Base-by-base conservation (phyloP, 2,888 invertebrate genomes). In the Galerucella pusilla region DNA sequence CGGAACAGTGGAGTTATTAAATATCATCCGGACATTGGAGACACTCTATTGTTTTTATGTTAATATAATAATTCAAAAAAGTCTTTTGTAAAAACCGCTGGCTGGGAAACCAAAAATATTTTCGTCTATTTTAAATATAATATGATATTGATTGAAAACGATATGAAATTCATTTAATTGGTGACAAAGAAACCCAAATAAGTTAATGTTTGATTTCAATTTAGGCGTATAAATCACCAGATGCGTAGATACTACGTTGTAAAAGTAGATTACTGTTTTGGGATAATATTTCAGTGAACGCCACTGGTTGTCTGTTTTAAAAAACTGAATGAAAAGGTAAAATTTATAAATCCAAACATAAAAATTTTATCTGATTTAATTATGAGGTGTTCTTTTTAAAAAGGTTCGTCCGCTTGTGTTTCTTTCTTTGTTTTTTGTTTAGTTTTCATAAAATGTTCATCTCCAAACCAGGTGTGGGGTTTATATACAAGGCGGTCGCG, bases 121-220 rank as follows among this genome's bases (percentile, higher is more conserved):
- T 84, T 84, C 83, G 81, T 82, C 82, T 82, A 82, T 82, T 81
- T 80, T 82, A 80, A 80, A 81, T 80, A 79, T 81, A 80, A 83
- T 84, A 84, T 84, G 85, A 85, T 84, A 83, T 81, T 85, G 84
- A 84, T 83, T 80, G 81, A 85, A 80, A 77, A 82, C 81, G 75
- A 81, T 78, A 82, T 79, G 80, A 78, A 80, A 78, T 81, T 80
- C 81, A 81, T 84, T 84, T 84, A 84, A 85, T 84, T 84, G 84
- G 83, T 81, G 80, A 82, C 77, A 73, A 74, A 79, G 78, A 66
- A 78, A 73, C 78, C 71, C 64, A 59, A 67, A 83, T 84, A 84
- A 84, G 84, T 84, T 83, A 83, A 77, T 72, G 57, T 79, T 79
- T 75, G 79, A 78, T 83, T 81, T 81, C 82, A 82, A 81, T 81